Conservation (phyloP, 2,113 vertebrate genomes). For the Equus przewalskii region DNA sequence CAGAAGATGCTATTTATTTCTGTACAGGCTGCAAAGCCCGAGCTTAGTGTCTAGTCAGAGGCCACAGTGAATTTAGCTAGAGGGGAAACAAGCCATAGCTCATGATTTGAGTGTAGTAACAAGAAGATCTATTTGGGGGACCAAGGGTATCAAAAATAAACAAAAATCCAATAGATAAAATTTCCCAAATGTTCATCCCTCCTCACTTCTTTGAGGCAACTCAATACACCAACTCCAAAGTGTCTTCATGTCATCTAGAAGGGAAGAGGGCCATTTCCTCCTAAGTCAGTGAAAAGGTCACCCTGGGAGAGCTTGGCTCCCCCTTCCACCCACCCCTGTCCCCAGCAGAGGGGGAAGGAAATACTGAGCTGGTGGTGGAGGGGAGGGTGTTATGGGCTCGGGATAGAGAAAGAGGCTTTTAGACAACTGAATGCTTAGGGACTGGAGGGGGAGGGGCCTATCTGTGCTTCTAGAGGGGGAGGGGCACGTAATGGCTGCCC, state of each 20-base stretch:
- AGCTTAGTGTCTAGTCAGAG: neutral
- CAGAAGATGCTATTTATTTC: neutral
- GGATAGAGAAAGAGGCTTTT: neutral
- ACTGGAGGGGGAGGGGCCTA: neutral
- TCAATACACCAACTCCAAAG: neutral
- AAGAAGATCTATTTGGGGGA: neutral
- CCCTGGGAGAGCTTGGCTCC: neutral
- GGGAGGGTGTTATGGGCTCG: neutral
- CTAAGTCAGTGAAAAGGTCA: constrained; percentile 64
- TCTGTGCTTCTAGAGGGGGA: neutral
- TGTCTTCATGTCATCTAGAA: constrained; percentile 71
- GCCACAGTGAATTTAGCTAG: neutral
- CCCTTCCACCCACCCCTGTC: neutral
- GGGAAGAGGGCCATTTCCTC: constrained; percentile 78
- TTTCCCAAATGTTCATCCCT: neutral
- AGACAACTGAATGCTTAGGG: neutral
- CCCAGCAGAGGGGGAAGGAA: neutral
- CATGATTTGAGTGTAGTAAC: neutral
- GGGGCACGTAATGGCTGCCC: neutral
- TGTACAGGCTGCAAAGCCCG: neutral
- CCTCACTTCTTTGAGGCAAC: constrained; percentile 32
- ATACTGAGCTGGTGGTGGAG: neutral
- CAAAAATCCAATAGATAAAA: neutral
- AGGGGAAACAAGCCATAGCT: neutral
- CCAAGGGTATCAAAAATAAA: constrained; percentile 1